Evolutionary conservation across 92 coral and sea anemone genomes (phyloP).

Genomic region (Parazoanthus darwini): DNA sequence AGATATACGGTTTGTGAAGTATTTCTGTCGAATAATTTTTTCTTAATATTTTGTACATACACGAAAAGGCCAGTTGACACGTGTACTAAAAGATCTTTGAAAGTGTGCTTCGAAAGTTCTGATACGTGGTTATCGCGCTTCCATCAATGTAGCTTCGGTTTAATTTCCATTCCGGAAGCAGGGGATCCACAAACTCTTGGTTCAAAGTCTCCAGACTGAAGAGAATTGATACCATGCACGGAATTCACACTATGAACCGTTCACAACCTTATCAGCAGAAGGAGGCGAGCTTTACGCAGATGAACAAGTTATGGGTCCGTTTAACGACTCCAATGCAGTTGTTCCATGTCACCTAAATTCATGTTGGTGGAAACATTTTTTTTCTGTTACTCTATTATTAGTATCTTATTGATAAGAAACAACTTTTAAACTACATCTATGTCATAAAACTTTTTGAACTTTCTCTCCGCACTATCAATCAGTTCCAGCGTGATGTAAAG

Average conservation of each 20-base stretch:
- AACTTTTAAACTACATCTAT: background rate
- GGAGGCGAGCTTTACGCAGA: background rate
- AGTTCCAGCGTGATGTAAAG: no score
- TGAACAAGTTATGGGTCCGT: background rate
- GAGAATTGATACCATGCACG: constrained; percentile 22
- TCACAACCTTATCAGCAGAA: constrained; percentile 1
- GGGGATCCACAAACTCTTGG: background rate
- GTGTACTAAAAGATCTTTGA: background rate
- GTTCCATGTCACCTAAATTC: background rate
- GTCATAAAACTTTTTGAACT: background rate
- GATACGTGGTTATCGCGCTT: background rate
- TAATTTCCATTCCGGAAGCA: constrained; percentile 17
- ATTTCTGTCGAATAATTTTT: background rate
- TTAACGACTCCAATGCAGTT: background rate
- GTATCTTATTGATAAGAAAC: background rate
- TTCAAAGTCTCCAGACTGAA: background rate
- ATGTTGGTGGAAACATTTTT: background rate
- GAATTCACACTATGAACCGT: constrained; percentile 35
- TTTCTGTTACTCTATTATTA: no score
- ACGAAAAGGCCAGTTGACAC: background rate
- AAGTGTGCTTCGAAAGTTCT: background rate
- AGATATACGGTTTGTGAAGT: background rate
- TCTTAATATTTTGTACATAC: no score
- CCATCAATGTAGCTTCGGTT: background rate
- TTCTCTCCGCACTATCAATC: background rate